Base-by-base conservation (phyloP, 2,113 vertebrate genomes). In the Cinclus mexicanus region DNA sequence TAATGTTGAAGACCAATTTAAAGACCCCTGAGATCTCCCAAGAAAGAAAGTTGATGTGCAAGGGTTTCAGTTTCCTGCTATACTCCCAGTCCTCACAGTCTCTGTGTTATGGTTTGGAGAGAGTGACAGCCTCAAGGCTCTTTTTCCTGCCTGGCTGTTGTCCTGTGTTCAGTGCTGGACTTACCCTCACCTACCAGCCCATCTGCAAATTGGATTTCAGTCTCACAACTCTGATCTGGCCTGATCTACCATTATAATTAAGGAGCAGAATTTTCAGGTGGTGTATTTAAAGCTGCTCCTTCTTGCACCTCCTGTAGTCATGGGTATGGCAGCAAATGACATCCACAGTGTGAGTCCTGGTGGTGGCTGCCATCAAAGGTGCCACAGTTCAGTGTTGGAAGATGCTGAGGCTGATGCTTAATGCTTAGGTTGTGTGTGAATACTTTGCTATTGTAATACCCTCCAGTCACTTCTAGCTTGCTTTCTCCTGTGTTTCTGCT, bases 141-240 rank as follows among this genome's bases (percentile, higher is more conserved):
- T 37, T 80, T 68, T 39, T 77, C 26, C 56, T 83, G 71, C 63
- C 76, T 52, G 49, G 28, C 59, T 60, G 16, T 57, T 83, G 39
- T 61, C 20, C 57, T 80, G 33, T 35, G 24, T 68, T 69, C 53
- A 12, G n/a, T 28, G 26, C 46, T 92, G 67, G 50, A 23, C 68
- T 77, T 89, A 77, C 68, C 55, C 31, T 60, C 1, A 0, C 49
- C 93, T 83, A 57, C 65, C 71, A 88, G 79, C 1, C 0, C 12
- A 11, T 72, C 55, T 86, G 46, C 31, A 91, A 86, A 91, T 46
- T 83, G 64, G 68, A 95, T 90, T 95, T 89, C 68, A 53, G 68
- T 77, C 41, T 77, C 63, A 55, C 13, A 89, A 41, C 68, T 92
- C 86, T 11, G 15, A 49, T 72, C 64, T 91, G 75, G 33, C 57